Conservation (phyloP, 2,113 vertebrate genomes). For the Suricata suricatta region DNA sequence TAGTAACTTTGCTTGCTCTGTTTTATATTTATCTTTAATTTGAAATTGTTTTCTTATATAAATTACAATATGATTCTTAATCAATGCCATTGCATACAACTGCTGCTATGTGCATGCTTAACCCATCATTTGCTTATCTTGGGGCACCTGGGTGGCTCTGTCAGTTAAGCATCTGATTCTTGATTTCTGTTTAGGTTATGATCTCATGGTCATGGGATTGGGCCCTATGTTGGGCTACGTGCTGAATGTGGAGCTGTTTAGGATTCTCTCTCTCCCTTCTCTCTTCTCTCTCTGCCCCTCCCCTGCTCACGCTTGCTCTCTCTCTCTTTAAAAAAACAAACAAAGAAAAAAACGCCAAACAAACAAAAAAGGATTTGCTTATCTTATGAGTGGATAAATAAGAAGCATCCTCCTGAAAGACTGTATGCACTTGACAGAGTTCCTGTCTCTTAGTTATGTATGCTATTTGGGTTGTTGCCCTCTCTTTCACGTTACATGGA, state of each 20-base stretch:
- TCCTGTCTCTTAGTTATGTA: background rate
- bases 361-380: background rate
- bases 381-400: background rate
- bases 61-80: background rate
- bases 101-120: background rate
- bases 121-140: background rate
- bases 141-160: too few species aligned
- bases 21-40: slow-evolving; percentile 25
- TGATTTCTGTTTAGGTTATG: too few species aligned
- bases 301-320: too few species aligned
- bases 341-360: too few species aligned
- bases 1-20: background rate
- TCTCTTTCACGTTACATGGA: background rate
- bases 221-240: too few species aligned
- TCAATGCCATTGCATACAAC: background rate
- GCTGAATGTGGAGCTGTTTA: too few species aligned
- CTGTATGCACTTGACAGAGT: background rate
- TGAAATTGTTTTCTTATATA: background rate
- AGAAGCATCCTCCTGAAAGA: background rate
- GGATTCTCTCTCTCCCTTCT: too few species aligned
- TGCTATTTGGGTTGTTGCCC: background rate
- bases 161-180: too few species aligned
- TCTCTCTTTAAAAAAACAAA: too few species aligned
- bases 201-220: too few species aligned
- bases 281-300: too few species aligned